Conservation (phyloP, 2,113 vertebrate genomes). For the Gadus chalcogrammus region DNA sequence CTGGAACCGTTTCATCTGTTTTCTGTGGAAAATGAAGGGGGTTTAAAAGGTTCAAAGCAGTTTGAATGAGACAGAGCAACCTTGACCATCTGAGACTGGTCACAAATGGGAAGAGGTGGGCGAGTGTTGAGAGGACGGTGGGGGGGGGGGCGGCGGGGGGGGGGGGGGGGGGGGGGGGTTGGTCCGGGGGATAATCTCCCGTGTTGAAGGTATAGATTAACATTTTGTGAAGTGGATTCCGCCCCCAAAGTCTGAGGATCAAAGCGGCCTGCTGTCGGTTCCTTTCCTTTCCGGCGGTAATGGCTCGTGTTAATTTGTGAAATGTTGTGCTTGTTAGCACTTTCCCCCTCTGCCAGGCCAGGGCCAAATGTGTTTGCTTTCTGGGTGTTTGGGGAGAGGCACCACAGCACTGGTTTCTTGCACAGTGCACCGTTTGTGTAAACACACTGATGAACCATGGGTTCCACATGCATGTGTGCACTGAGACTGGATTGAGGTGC, state of each 20-base stretch:
- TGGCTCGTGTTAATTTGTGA: constrained; percentile 53
- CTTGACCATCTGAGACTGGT: constrained; percentile 72
- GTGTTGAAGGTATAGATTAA: constrained; percentile 68
- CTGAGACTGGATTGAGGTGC: too few relatives aligned
- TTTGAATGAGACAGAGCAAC: constrained; percentile 75
- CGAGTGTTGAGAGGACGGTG: constrained; percentile 14
- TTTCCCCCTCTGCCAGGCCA: constrained; percentile 31
- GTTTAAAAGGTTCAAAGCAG: constrained; percentile 67
- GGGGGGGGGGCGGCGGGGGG: constrained; percentile 14
- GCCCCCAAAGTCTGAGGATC: constrained; percentile 64
- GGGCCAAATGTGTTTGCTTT: constrained; percentile 40
- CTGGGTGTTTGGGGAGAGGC: constrained; percentile 38
- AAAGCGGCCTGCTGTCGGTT: constrained; percentile 48
- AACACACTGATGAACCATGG: background rate
- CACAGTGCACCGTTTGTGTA: background rate
- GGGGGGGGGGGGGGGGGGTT: constrained; percentile 29
- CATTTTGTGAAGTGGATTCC: constrained; percentile 63
- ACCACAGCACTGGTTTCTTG: constrained; percentile 13
- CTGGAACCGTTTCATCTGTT: constrained; percentile 59
- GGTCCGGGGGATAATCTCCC: constrained; percentile 60
- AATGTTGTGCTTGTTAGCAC: constrained; percentile 36
- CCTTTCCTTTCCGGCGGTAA: background rate
- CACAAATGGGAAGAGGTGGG: constrained; percentile 45
- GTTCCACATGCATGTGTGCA: too few relatives aligned
- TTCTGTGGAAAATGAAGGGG: constrained; percentile 60